These are phyloP conservation scores for Procambarus clarkii DNA, from an alignment of 1,140 invertebrate genomes.

Conservation along the genomic window DNA sequence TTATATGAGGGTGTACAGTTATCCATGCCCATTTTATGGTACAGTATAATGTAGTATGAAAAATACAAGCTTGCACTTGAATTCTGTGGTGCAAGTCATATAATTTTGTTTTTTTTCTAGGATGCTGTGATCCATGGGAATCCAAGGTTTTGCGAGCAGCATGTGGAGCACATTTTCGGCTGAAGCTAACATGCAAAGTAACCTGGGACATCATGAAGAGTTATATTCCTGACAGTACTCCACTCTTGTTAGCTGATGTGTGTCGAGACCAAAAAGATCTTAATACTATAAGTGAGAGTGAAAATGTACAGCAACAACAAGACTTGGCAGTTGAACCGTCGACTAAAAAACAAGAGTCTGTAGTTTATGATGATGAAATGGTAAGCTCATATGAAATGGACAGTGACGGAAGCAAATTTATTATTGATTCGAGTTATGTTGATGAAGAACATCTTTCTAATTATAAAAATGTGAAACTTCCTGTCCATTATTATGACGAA, in stretches of 20 bases:
- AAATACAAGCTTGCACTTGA: too few species aligned
- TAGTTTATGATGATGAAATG: constrained; percentile 67
- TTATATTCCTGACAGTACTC: constrained; percentile 75
- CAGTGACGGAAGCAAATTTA: constrained; percentile 72
- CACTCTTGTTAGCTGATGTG: constrained; percentile 36
- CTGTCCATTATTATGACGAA: constrained; percentile 81
- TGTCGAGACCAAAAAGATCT: not conserved
- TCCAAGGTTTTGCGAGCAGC: constrained; percentile 89
- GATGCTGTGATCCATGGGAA: constrained; percentile 93
- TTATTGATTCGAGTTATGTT: constrained; percentile 72
- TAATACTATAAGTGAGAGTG: not conserved
- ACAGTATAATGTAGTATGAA: too few species aligned
- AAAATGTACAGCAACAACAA: not conserved
- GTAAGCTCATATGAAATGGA: constrained; percentile 64
- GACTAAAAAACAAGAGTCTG: constrained; percentile 77
- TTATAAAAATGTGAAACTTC: constrained; percentile 75
- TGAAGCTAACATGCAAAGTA: constrained; percentile 82
- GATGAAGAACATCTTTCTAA: constrained; percentile 70
- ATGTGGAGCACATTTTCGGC: constrained; percentile 88
- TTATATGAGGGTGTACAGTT: too few species aligned
- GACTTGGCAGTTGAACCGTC: not conserved
- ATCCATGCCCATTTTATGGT: too few species aligned
- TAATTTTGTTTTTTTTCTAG: constrained; percentile 76
- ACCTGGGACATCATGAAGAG: constrained; percentile 82
- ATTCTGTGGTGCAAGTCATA: too few species aligned